Conservation (phyloP, 2,888 invertebrate species). For the Trissoscelio sp. region DNA sequence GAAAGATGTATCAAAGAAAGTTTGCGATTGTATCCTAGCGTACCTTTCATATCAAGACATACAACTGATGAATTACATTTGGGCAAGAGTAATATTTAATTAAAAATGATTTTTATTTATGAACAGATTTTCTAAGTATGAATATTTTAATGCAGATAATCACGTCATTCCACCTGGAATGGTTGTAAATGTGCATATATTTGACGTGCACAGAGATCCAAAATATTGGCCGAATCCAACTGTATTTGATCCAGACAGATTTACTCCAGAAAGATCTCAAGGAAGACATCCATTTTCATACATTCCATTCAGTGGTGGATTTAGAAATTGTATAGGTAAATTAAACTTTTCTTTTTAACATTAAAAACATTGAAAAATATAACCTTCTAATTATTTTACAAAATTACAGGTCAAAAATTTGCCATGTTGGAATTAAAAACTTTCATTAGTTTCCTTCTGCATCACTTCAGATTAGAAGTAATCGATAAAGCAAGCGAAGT, state of each 20-base stretch:
- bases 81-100: background rate
- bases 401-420: conserved; percentile 64
- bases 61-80: conserved; percentile 18
- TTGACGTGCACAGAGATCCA: conserved; percentile 87
- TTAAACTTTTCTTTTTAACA: background rate
- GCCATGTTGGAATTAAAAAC: conserved; percentile 63
- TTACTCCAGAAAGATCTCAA: conserved; percentile 84
- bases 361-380: background rate
- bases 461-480: conserved; percentile 4
- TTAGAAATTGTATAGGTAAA: conserved; percentile 87
- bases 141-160: conserved; percentile 78
- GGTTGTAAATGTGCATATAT: conserved; percentile 85
- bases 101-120: background rate
- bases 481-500: conserved; percentile 21
- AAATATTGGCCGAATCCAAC: conserved; percentile 87
- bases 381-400: background rate
- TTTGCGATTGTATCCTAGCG: conserved; percentile 18
- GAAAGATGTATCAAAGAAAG: conserved; percentile 27
- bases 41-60: conserved; percentile 10
- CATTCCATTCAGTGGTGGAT: conserved; percentile 88
- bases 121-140: background rate
- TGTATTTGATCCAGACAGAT: conserved; percentile 88
- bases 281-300: conserved; percentile 86
- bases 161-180: conserved; percentile 84
- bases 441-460: conserved; percentile 37